Evolutionary conservation across 2,888 invertebrate genomes (phyloP), one percentile per base, ranked within the genome.

Genomic region (Clepsis dumicolana): DNA sequence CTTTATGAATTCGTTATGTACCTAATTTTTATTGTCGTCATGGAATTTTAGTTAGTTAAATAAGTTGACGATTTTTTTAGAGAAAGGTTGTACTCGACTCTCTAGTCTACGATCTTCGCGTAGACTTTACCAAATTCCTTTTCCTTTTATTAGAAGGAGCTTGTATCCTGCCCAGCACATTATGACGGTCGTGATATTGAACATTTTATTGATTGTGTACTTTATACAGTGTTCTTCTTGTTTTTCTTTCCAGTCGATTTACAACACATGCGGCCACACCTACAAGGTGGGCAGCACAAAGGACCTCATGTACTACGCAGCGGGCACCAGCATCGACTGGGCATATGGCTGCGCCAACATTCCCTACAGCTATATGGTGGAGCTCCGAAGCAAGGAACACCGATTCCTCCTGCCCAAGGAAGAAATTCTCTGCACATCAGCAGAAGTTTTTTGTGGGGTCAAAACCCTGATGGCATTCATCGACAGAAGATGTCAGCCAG

Each of bases 281-380:
- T 93, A 91, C 82, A 91, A 88, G 80, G 93, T 93, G 0, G 93
- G 93, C 18, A 90, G 92, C 71, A 92, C 93, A 0, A 93, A 90
- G 48, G 93, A 93, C 70, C 81, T 93, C 5, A 93, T 93, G 93
- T 93, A 93, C 78, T 93, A 84, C 73, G 85, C 93, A 1, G 72
- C 88, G 0, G 93, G 93, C 0, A 91, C 85, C 54, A 92, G 93
- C 75, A 81, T 80, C 0, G 93, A 93, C 66, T 93, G 93, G 93
- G 89, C 89, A 57, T 93, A 93, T 71, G 91, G 80, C 0, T 81
- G 81, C 2, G 85, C 86, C 3, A 85, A 84, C 56, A 88, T 93
- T 25, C 89, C 87, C 0, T 93, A 85, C 78, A 85, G 88, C 1
- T 93, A 92, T 74, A 92, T 93, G 92, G 70, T 93, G 0, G 93